Conservation (phyloP, 2,888 invertebrate species). For the Cantharis lateralis region DNA sequence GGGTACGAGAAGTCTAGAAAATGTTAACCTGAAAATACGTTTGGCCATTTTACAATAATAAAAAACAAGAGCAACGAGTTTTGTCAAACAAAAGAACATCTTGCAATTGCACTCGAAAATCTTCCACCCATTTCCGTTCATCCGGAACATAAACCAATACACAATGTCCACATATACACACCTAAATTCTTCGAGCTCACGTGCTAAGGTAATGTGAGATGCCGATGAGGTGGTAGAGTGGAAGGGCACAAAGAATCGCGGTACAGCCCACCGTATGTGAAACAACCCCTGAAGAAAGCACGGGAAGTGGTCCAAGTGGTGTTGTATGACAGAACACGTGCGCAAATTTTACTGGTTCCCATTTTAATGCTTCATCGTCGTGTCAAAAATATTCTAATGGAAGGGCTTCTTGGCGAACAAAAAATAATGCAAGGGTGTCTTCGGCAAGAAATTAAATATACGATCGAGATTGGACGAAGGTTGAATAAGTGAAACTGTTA, state of each 20-base stretch:
- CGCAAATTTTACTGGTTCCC: constrained; percentile 41
- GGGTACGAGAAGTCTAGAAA: neutral
- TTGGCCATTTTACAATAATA: neutral
- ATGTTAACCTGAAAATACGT: neutral
- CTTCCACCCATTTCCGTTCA: constrained; percentile 51
- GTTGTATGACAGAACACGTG: constrained; percentile 54
- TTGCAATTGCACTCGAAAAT: constrained; percentile 37
- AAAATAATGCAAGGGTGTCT: constrained; percentile 2
- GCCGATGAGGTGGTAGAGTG: constrained; percentile 24
- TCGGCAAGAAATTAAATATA: neutral
- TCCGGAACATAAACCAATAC: constrained; percentile 40
- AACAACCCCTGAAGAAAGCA: constrained; percentile 44
- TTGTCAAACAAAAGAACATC: constrained; percentile 22
- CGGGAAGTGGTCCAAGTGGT: constrained; percentile 52
- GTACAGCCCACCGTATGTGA: constrained; percentile 35
- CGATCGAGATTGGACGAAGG: neutral
- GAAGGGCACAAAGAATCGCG: constrained; percentile 35
- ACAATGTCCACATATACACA: constrained; percentile 36
- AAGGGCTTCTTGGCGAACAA: constrained; percentile 19
- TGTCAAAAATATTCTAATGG: constrained; percentile 29
- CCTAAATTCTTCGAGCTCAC: constrained; percentile 30
- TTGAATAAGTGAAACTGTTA: neutral
- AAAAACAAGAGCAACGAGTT: constrained; percentile 9
- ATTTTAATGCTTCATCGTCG: constrained; percentile 22
- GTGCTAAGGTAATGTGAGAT: constrained; percentile 31